Evolutionary conservation across 2,797 vertebrate species (phyloP).

Genomic region (Argentina silus): DNA sequence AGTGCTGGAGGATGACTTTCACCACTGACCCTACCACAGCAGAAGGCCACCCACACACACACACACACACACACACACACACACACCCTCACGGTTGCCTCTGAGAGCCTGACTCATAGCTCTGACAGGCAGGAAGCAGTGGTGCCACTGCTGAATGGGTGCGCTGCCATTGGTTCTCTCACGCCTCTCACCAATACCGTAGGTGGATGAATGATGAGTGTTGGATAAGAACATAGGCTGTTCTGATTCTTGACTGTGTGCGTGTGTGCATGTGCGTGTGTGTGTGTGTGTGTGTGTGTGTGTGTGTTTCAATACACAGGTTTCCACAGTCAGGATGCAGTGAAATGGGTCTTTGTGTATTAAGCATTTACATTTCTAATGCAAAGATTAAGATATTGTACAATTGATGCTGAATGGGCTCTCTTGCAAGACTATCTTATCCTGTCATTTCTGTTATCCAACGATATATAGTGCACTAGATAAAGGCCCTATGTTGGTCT

Average conservation of each 20-base stretch:
- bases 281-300: constrained; percentile 11
- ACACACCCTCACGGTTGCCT: constrained; percentile 63
- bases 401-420: neutral
- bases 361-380: no score
- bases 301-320: neutral
- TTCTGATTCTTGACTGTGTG: constrained; percentile 28
- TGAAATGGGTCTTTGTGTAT: neutral
- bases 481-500: constrained; percentile 47
- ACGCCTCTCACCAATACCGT: constrained; percentile 48
- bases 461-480: constrained; percentile 15
- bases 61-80: constrained; percentile 65
- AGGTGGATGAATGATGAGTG: constrained; percentile 54
- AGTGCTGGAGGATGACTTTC: constrained; percentile 2
- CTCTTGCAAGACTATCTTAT: neutral
- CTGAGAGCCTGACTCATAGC: constrained; percentile 73
- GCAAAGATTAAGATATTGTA: no score
- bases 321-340: neutral
- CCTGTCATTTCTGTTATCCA: no score
- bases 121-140: constrained; percentile 55
- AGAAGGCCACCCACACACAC: constrained; percentile 63
- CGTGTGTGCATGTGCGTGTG: constrained; percentile 13
- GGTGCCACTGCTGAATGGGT: constrained; percentile 40
- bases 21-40: neutral
- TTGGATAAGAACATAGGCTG: constrained; percentile 27
- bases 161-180: constrained; percentile 42